Evolutionary conservation across 1,140 invertebrate species (phyloP), one percentile per base, ranked within the genome.

Genomic region (Heliconius hewitsoni): DNA sequence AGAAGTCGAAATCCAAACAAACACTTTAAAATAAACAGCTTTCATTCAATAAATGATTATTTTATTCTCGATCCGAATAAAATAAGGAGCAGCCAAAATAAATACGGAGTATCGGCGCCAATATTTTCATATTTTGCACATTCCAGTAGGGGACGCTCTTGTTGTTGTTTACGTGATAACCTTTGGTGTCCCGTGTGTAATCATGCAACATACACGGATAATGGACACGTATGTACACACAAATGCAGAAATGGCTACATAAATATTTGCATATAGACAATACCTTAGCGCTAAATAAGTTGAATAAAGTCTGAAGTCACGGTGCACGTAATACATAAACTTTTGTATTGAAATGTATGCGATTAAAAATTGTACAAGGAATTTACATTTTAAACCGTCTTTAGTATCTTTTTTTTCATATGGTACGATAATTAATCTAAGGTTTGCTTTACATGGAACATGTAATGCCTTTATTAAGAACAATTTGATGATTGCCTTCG

Each of bases 151-250:
- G 73, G 77, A 78, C 76, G 70, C 73, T 34, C 73, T 83, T 77
- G 74, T 76, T 79, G 78, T 76, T 81, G 46, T 66, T 66, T 66
- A 74, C 57, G 52, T 37, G 82, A 83, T 83, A 83, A 83, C 82
- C 82, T 83, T 71, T 74, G 37, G 37, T 77, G 74, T 77, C 74
- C 79, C 70, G 78, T 79, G 57, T 76, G 52, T 72, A 82, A 78
- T 81, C 74, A 66, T 74, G 60, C 74, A 55, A 70, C 18, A 71
- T 42, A 46, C 42, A 76, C 60, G 50, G 50, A 52, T 52, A 52
- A 66, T 66, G 13, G 13, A 66, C 30, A 66, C 42, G 42, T 46
- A 46, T 46, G 34, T 57, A 57, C 55, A 66, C 23, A 30, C 27
- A 13, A 27, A 66, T 66, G 60, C 60, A 66, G 60, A 27, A 66